Conservation (phyloP, 1,140 invertebrate genomes). For the Planococcus citri region DNA sequence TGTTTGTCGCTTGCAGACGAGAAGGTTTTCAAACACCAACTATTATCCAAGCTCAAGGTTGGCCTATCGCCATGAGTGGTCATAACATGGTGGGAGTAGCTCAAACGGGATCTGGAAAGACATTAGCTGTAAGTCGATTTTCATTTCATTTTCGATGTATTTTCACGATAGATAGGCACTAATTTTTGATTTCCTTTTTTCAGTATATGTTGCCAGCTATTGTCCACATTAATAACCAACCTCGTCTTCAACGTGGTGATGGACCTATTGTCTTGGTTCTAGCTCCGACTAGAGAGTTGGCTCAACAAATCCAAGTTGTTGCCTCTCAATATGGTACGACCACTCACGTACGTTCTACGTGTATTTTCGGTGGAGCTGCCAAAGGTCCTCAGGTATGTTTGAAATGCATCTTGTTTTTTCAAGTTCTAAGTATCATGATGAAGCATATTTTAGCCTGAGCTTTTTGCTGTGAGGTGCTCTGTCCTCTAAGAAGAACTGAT, state of each 20-base stretch:
- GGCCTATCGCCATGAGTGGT: conserved; percentile 70
- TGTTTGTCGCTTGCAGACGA: no score
- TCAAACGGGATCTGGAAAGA: conserved; percentile 42
- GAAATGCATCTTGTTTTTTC: neutral
- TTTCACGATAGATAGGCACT: no score
- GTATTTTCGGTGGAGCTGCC: conserved; percentile 77
- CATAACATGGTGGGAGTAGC: conserved; percentile 70
- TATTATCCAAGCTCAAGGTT: conserved; percentile 63
- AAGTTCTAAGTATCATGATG: no score
- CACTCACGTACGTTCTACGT: conserved; percentile 65
- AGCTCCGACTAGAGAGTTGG: conserved; percentile 70
- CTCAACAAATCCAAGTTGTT: conserved; percentile 74
- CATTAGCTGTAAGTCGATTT: conserved; percentile 43
- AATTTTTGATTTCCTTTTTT: conserved; percentile 32
- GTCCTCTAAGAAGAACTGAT: no score
- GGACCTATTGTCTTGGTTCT: conserved; percentile 65
- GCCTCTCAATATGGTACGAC: conserved; percentile 64
- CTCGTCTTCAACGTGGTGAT: conserved; percentile 48
- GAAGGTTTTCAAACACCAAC: conserved; percentile 62
- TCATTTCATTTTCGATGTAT: no score
- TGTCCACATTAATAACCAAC: conserved; percentile 63
- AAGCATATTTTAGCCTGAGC: no score
- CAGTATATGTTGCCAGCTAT: conserved; percentile 45
- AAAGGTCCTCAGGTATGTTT: conserved; percentile 44
- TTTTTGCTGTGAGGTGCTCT: no score